Conservation (phyloP, 2,888 invertebrate genomes). For the Brachypalpus laphriformis region DNA sequence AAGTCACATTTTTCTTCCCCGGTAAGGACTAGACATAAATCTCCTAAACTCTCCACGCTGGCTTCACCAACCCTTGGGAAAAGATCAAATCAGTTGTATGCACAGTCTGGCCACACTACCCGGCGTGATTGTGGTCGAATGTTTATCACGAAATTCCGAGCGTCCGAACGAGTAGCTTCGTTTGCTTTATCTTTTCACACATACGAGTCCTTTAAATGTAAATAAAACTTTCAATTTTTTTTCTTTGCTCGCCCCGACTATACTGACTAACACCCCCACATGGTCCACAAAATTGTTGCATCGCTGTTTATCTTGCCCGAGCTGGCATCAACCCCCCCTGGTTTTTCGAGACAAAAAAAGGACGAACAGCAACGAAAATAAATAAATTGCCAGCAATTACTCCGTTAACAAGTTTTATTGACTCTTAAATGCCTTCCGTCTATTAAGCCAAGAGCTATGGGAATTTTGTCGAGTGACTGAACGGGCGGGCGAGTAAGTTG, state of each 20-base stretch:
- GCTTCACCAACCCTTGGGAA: neutral
- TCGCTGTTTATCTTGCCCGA: conserved; percentile 44
- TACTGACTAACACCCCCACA: neutral
- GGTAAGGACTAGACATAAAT: neutral
- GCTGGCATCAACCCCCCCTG: conserved; percentile 26
- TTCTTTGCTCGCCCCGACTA: neutral
- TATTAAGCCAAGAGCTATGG: conserved; percentile 73
- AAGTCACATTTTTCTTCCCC: neutral
- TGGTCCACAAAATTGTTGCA: conserved; percentile 33
- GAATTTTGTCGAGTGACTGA: conserved; percentile 67
- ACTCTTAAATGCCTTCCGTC: conserved; percentile 80
- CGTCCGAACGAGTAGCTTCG: neutral
- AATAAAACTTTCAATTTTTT: conserved; percentile 24
- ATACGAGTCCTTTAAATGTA: conserved; percentile 26
- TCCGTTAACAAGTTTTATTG: conserved; percentile 83
- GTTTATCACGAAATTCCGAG: conserved; percentile 16
- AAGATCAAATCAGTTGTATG: neutral
- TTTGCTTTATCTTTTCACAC: conserved; percentile 5
- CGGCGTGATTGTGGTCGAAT: conserved; percentile 37
- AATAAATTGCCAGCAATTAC: conserved; percentile 83
- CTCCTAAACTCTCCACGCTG: neutral
- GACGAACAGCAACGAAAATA: conserved; percentile 76
- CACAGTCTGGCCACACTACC: neutral
- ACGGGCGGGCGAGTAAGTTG: conserved; percentile 46
- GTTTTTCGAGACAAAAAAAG: conserved; percentile 23